A percentile compares a stretch with the other conserved stretches of the same genome.
Conservation (phyloP, 1,140 invertebrate species). For the Nasonia vitripennis region DNA sequence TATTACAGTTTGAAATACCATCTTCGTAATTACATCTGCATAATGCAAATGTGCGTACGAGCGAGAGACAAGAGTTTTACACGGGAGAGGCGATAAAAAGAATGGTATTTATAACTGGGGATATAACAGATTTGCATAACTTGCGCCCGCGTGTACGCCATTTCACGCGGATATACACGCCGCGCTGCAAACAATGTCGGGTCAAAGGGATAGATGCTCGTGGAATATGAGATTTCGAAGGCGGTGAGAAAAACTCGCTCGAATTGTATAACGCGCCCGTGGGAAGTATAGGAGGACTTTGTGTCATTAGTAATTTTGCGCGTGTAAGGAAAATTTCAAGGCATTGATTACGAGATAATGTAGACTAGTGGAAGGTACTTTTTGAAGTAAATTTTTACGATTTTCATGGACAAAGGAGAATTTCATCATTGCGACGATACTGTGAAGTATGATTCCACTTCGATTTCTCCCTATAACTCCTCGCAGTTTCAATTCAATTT, state of each 20-base stretch:
- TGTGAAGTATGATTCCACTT: not conserved
- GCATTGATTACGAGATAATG: no score
- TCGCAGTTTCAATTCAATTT: not conserved
- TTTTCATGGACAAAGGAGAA: no score
- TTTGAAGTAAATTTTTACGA: no score
- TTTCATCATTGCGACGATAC: no score
- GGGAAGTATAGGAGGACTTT: not conserved
- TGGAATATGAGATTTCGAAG: not conserved
- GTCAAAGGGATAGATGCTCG: not conserved
- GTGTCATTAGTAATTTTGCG: not conserved
- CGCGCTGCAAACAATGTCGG: not conserved
- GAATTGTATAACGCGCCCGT: not conserved
- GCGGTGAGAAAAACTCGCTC: not conserved
- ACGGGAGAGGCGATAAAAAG: not conserved
- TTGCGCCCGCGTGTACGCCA: not conserved
- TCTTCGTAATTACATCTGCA: constrained; percentile 18
- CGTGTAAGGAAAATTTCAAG: no score
- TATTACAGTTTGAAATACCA: constrained; percentile 3
- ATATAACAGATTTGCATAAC: not conserved
- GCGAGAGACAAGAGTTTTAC: not conserved
- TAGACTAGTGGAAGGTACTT: no score
- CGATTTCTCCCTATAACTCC: not conserved
- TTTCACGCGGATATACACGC: not conserved
- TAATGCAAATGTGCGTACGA: not conserved
- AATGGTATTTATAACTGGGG: not conserved